Conservation (phyloP, 1,140 invertebrate species). For the Lethrus apterus region DNA sequence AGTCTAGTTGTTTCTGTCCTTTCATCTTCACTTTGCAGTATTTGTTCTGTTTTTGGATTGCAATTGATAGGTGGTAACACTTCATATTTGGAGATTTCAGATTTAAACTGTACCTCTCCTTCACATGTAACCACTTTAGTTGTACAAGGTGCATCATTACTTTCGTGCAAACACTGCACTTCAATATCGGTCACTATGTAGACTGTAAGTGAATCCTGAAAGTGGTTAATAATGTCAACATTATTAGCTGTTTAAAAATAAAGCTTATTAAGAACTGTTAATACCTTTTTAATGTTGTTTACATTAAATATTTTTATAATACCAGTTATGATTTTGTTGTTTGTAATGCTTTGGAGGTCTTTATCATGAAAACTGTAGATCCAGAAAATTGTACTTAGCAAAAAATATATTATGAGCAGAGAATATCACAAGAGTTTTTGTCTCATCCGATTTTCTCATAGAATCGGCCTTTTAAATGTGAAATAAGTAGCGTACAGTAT, state of each 20-base stretch:
- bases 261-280: background rate
- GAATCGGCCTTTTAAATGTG: no score
- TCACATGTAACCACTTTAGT: conserved; percentile 22
- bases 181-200: background rate
- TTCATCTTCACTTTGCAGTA: conserved; percentile 18
- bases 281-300: background rate
- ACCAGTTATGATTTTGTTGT: no score
- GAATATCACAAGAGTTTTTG: no score
- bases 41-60: conserved; percentile 19
- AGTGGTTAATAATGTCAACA: background rate
- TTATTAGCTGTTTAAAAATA: background rate
- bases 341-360: no score
- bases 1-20: background rate
- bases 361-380: no score
- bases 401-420: no score
- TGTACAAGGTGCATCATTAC: conserved; percentile 19
- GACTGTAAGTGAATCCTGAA: background rate
- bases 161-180: conserved; percentile 5
- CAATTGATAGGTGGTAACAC: conserved; percentile 23
- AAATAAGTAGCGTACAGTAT: no score
- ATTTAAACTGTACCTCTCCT: conserved; percentile 16
- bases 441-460: no score
- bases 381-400: no score
- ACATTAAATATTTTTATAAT: background rate
- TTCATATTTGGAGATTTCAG: conserved; percentile 1